Evolutionary conservation across 2,113 vertebrate genomes (phyloP).

Genomic region (Ondatra zibethicus): DNA sequence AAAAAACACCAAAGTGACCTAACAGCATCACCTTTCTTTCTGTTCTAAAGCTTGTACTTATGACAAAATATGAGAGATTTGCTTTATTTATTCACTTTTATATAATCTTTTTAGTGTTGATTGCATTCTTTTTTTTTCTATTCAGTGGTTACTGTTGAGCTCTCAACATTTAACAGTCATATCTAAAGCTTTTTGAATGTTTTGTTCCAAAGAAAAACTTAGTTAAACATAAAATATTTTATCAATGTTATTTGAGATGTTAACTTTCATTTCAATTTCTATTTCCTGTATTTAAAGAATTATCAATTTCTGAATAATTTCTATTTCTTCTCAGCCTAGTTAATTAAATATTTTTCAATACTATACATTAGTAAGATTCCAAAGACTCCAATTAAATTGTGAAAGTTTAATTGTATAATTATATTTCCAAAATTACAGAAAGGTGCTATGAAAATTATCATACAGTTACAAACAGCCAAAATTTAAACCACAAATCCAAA

Average conservation of each 20-base stretch:
- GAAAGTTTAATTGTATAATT: neutral
- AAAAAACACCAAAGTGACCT: neutral
- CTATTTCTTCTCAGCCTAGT: neutral
- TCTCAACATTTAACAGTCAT: neutral
- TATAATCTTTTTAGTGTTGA: neutral
- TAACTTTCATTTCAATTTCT: neutral
- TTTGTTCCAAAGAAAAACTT: neutral
- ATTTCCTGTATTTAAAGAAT: neutral
- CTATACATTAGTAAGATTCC: neutral
- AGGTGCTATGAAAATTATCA: neutral
- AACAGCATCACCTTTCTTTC: neutral
- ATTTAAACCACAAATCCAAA: neutral
- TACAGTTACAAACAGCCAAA: neutral
- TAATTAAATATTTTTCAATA: neutral
- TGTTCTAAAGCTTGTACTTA: neutral
- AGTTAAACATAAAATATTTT: neutral
- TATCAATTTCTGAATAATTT: neutral
- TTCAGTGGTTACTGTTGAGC: neutral
- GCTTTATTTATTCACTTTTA: neutral
- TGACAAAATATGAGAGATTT: neutral
- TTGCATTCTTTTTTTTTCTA: neutral
- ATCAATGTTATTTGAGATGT: neutral
- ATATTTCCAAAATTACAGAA: neutral
- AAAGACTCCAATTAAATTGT: neutral
- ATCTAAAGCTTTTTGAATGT: neutral